Evolutionary conservation across 2,888 invertebrate species (phyloP), one percentile per base, ranked within the genome.

Genomic region (Dryocosmus kuriphilus): DNA sequence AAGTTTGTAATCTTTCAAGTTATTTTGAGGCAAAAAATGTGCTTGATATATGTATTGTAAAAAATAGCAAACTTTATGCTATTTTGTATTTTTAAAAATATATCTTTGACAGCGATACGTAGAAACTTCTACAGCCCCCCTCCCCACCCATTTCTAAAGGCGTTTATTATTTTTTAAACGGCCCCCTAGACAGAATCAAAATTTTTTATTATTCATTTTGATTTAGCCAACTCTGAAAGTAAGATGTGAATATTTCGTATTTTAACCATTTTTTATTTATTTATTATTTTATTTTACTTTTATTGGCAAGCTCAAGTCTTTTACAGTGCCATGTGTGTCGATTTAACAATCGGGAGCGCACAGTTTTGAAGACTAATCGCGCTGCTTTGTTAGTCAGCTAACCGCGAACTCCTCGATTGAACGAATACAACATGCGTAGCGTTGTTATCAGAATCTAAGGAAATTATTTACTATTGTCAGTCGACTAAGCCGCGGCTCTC

Each of bases 391-490:
- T 76, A 65, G 76, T 76, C 63, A 76, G 46, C 27, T 51, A 41
- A 51, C 46, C 16, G 30, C 55, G 63, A 76, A 32, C 24, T 32
- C 76, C 65, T 63, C 57, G 30, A 65, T 65, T 65, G 55, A 67
- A 77, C 76, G 38, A 24, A 71, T 71, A 51, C 62, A 74, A 77
- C 30, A 73, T 78, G 75, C 80, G 73, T 77, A 79, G 78, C 76
- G 74, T 86, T 81, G 89, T 90, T 89, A 88, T 82, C 84, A 86
- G 86, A 85, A 86, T 86, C 82, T 85, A 87, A 87, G 85, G 79
- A 86, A 88, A 88, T 87, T 87, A 88, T 85, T 83, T 84, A 87
- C 83, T 89, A 88, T 89, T 88, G 86, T 88, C 87, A 86, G 88
- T 88, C 88, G 85, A 88, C 80, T 84, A 86, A 85, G 80, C 82